These are phyloP conservation scores for Dinomys branickii DNA, from an alignment of 2,113 vertebrate genomes.

Conservation along the genomic window DNA sequence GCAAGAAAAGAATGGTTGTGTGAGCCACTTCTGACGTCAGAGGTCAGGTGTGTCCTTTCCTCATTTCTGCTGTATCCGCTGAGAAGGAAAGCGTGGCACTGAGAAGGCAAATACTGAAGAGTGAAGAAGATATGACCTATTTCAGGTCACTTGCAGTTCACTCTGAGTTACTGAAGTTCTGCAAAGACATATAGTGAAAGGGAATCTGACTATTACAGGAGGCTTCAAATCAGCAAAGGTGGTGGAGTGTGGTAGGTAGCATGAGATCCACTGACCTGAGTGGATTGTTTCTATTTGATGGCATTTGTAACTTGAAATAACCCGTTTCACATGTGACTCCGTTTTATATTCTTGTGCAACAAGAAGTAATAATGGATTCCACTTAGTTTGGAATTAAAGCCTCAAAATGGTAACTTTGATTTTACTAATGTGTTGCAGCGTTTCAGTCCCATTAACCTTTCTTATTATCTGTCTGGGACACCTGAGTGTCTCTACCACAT, in stretches of 20 bases:
- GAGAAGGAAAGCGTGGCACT: slow-evolving; percentile 19
- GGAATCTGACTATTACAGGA: background rate
- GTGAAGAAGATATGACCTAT: slow-evolving; percentile 13
- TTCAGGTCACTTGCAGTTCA: background rate
- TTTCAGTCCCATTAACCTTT: slow-evolving; percentile 54
- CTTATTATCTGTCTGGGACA: slow-evolving; percentile 15
- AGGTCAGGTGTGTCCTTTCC: background rate
- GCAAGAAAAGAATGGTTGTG: background rate
- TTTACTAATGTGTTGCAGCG: background rate
- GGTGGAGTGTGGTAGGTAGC: background rate
- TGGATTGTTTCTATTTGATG: background rate
- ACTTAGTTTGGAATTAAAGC: background rate
- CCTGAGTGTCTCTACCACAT: background rate
- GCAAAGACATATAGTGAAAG: background rate
- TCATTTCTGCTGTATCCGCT: slow-evolving; percentile 20
- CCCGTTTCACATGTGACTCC: background rate
- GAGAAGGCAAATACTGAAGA: slow-evolving; percentile 1
- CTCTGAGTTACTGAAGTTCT: slow-evolving; percentile 31
- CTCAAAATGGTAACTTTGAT: slow-evolving; percentile 22
- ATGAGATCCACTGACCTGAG: background rate
- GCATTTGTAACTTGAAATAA: slow-evolving; percentile 31
- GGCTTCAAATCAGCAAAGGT: background rate
- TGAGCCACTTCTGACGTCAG: slow-evolving; percentile 19
- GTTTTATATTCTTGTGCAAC: slow-evolving; percentile 24
- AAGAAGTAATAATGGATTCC: slow-evolving; percentile 30